phyloP scores from a whole-genome alignment of 2,797 vertebrate species.

The Malurus leucopterus region DNA sequence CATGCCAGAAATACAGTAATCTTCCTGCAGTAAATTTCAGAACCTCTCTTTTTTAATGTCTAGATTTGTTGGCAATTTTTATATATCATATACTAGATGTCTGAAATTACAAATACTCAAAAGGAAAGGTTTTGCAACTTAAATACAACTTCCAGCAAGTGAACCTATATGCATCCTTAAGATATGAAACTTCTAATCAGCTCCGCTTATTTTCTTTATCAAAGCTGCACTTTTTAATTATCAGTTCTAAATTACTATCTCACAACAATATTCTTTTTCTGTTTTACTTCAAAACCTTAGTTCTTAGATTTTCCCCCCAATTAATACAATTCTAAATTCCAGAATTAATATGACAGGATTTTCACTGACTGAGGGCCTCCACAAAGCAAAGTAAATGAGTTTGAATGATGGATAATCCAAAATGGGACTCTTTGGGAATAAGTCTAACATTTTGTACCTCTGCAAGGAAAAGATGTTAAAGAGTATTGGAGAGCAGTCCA shows the following conservation, averaged over 20 bases:
- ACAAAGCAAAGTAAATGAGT: constrained; percentile 24
- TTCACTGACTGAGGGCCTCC: constrained; percentile 7
- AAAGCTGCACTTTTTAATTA: neutral
- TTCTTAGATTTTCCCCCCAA: constrained; percentile 14
- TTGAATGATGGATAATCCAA: neutral
- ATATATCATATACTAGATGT: neutral
- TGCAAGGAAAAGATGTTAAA: neutral
- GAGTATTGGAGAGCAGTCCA: neutral
- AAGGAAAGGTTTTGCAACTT: neutral
- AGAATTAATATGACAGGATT: constrained; percentile 25
- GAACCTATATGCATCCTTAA: neutral
- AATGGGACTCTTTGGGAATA: neutral
- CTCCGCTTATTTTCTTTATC: neutral
- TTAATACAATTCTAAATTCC: constrained; percentile 40
- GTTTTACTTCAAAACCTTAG: constrained; percentile 16
- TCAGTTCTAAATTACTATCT: neutral
- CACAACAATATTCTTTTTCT: constrained; percentile 8
- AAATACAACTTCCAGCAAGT: neutral
- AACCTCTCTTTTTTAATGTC: neutral
- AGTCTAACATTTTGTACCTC: neutral
- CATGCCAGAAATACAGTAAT: neutral
- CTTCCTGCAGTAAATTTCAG: neutral
- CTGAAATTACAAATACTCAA: neutral
- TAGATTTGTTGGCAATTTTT: neutral
- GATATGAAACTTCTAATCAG: neutral